Evolutionary conservation across 2,113 vertebrate species (phyloP), one percentile per base, ranked within the genome.

Genomic region (Oncorhynchus masou): DNA sequence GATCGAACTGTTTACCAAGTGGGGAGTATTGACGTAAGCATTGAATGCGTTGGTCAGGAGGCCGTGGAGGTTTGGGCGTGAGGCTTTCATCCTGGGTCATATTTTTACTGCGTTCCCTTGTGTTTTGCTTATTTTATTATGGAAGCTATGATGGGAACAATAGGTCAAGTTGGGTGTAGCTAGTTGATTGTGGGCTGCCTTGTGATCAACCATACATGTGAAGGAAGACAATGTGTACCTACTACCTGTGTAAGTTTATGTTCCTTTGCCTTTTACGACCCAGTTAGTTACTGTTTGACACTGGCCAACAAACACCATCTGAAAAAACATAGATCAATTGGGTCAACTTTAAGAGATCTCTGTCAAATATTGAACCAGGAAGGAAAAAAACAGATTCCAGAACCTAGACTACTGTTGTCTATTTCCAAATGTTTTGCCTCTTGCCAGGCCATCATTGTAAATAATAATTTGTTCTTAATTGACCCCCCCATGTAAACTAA

Each of bases 181-280:
- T 6, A 29, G 65, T 64, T 22, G 22, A 25, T 29, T 2, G 25
- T 29, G 25, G 13, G 5, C 65, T 67, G 24, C 49, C 72, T 71
- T 25, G 73, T 78, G 76, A 82, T 73, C 73, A 54, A n/a, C 49
- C 65, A 20, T 68, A 29, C 16, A 31, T 19, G 13, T 20, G 29
- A 68, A 25, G 29, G 16, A 29, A 68, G 25, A 20, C 5, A 0
- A 66, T 66, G 64, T n/a, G 16, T 9, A 65, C 68, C 0, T 0
- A 29, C 11, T 24, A 29, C 24, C 25, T 11, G 6, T n/a, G 5
- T 64, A 20, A 57, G 16, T 57, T 57, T 0, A 67, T 27, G 27
- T 39, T 39, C 19, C 15, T 60, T 22, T 15, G 5, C 5, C 59
- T 9, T 62, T 62, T 62, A 62, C n/a, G 7, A 22, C n/a, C 7